Conservation (phyloP, 2,888 invertebrate species). For the Aleiodes alternator region DNA sequence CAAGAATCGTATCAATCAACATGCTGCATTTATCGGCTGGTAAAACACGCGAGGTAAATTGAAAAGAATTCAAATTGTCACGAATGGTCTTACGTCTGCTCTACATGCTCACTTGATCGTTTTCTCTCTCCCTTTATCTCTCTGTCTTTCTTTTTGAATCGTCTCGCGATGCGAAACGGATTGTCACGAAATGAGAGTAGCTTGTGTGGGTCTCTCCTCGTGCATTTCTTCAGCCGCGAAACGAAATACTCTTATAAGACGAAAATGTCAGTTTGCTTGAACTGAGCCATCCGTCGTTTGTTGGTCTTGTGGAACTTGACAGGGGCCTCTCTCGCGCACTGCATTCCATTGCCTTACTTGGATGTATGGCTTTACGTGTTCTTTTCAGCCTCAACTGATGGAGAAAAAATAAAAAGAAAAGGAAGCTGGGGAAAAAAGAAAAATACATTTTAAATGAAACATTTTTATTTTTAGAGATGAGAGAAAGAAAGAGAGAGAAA, state of each 20-base stretch:
- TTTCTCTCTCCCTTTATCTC: no score
- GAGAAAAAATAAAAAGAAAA: not conserved
- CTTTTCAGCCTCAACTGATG: conserved; percentile 27
- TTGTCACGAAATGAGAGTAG: conserved; percentile 35
- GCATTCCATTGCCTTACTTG: conserved; percentile 70
- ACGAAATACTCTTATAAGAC: conserved; percentile 55
- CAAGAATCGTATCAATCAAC: not conserved
- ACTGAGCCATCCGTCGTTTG: conserved; percentile 68
- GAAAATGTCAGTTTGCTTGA: conserved; percentile 68
- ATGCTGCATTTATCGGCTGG: not conserved
- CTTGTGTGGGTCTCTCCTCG: not conserved
- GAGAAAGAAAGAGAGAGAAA: no score
- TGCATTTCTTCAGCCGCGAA: not conserved
- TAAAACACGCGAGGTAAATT: not conserved
- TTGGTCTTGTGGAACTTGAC: conserved; percentile 29
- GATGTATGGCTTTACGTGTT: conserved; percentile 49
- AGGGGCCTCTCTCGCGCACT: conserved; percentile 56
- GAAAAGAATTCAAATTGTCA: no score
- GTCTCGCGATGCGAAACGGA: no score
- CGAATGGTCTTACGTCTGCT: no score
- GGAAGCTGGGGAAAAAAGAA: not conserved
- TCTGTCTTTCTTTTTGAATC: no score
- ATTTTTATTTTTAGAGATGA: conserved; percentile 4
- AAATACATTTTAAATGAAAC: conserved; percentile 14
- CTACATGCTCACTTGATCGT: no score